Base-by-base conservation (phyloP, 2,888 invertebrate species). In the Julus scanicus region DNA sequence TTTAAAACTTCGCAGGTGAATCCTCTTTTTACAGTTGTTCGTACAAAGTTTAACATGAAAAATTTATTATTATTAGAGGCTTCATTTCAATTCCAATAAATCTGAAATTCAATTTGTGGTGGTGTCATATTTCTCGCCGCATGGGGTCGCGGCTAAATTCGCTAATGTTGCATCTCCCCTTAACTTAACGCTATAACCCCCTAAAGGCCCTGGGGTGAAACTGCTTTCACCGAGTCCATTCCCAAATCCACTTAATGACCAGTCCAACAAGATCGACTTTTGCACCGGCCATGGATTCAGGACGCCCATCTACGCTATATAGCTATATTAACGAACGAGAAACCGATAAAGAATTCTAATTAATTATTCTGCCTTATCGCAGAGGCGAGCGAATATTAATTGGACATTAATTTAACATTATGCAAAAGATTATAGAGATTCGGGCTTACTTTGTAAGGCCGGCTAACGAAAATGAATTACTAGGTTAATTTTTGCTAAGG, bases 31-130 rank as follows among this genome's bases (percentile, higher is more conserved):
- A 44, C 85, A 85, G 85, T 85, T 85, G 49, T 49, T 49, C 49
- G 85, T 80, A 85, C 44, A 11, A 85, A 85, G 44, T 85, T 85
- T 49, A 44, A 44, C 85, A 85, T 88, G 84, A 88, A 80, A 84
- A 88, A 88, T 88, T 88, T 88, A 88, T 88, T 88, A 84, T 84
- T 88, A 88, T 88, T 88, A 84, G 88, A 88, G 88, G 88, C 88
- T 84, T 84, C 88, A 84, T 88, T 84, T 88, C 84, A 84, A 84
- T 88, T 88, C 88, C 88, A 88, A 88, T 88, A 88, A 88, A 88
- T 88, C 88, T 88, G 88, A 88, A 88, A 88, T 88, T 88, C 88
- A 88, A 88, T 88, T 88, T 88, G 88, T 88, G 88, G 88, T 71
- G 49, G 88, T 88, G 88, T 88, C 88, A 88, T 88, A 88, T 88